A percentile compares a stretch with the other conserved stretches of the same genome.
These are phyloP conservation scores for Cylindroiulus punctatus DNA, from an alignment of 2,888 invertebrate species.

Conservation along the genomic window DNA sequence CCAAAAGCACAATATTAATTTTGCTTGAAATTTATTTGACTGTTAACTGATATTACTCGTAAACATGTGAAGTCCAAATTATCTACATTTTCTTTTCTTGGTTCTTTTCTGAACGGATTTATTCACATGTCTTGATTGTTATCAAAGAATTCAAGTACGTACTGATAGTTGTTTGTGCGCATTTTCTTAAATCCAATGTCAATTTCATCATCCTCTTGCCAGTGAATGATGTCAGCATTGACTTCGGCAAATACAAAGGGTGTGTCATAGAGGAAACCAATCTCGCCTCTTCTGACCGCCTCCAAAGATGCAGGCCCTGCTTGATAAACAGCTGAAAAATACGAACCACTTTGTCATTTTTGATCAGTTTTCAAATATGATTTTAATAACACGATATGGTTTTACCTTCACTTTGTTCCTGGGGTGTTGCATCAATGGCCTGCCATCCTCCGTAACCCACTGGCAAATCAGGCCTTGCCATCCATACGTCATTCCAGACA, in stretches of 20 bases:
- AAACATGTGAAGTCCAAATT: not conserved
- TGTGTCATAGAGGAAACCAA: slow-evolving; percentile 78
- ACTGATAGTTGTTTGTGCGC: slow-evolving; percentile 79
- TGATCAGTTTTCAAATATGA: not conserved
- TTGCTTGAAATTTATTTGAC: too few species aligned
- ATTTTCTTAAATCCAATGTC: slow-evolving; percentile 76
- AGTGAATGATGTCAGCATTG: slow-evolving; percentile 81
- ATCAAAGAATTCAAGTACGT: slow-evolving; percentile 60
- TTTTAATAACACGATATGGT: not conserved
- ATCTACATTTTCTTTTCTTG: not conserved
- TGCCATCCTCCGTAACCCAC: slow-evolving; percentile 84
- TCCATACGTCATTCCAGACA: slow-evolving; percentile 85
- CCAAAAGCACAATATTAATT: slow-evolving; percentile 5
- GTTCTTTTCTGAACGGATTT: too few species aligned
- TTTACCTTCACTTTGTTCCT: slow-evolving; percentile 75
- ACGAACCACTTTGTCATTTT: not conserved
- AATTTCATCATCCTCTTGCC: slow-evolving; percentile 77
- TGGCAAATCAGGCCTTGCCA: slow-evolving; percentile 79
- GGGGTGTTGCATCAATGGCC: slow-evolving; percentile 82
- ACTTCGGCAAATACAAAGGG: slow-evolving; percentile 81
- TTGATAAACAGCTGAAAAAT: slow-evolving; percentile 63
- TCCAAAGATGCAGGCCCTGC: slow-evolving; percentile 76
- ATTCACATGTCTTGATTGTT: too few species aligned
- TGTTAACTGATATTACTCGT: too few species aligned
- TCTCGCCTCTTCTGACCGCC: slow-evolving; percentile 78